Conservation (phyloP, 2,797 vertebrate genomes). For the Peromyscus nudipes region DNA sequence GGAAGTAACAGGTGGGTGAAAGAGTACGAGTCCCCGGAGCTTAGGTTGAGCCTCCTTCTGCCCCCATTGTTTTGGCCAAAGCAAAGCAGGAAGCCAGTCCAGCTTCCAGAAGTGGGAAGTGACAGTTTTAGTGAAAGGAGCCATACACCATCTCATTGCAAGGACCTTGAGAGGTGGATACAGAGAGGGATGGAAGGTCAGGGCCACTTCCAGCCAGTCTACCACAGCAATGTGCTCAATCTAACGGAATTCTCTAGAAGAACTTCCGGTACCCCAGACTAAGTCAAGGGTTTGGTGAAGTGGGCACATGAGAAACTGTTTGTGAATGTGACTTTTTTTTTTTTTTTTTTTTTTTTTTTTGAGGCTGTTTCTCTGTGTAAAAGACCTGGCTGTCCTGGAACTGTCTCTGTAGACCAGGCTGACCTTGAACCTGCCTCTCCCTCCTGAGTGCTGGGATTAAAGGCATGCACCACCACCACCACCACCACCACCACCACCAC, state of each 20-base stretch:
- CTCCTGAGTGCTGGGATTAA: no score
- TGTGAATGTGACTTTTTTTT: background rate
- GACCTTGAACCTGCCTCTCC: no score
- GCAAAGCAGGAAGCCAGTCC: background rate
- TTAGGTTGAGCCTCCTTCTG: background rate
- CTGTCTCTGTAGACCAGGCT: no score
- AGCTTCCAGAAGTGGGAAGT: background rate
- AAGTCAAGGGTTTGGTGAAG: background rate
- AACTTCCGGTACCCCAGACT: background rate
- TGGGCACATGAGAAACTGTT: slow-evolving; percentile 14
- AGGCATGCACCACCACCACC: no score
- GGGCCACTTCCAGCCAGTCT: background rate
- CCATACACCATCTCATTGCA: background rate
- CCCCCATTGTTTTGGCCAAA: background rate
- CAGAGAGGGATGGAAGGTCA: no score
- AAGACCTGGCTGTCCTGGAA: no score
- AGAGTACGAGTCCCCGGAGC: background rate
- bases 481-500: no score
- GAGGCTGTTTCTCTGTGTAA: no score
- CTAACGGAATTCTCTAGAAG: background rate
- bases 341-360: background rate
- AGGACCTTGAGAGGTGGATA: background rate
- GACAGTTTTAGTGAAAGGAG: background rate
- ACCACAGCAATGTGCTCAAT: background rate
- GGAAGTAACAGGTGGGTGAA: background rate